A percentile compares a stretch with the other conserved stretches of the same genome.
Conservation (phyloP, 2,888 invertebrate genomes). For the Drosophila neotestacea region DNA sequence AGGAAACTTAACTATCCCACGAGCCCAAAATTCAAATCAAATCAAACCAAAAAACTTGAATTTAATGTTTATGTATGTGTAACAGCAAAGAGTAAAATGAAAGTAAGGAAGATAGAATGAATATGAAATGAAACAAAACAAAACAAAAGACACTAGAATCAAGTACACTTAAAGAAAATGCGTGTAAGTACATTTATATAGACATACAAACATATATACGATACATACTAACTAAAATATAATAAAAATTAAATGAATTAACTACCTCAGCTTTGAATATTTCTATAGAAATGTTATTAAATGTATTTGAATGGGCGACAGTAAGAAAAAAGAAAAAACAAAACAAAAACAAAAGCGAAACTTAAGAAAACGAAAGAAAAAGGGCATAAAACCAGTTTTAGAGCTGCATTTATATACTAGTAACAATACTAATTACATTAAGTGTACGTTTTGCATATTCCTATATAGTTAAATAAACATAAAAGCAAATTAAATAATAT, state of each 20-base stretch:
- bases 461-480: constrained; percentile 71
- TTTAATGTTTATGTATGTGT: constrained; percentile 28
- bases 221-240: constrained; percentile 41
- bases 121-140: constrained; percentile 18
- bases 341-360: constrained; percentile 30
- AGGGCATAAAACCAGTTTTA: constrained; percentile 60
- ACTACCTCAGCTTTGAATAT: constrained; percentile 83
- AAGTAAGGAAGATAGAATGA: constrained; percentile 15
- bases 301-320: constrained; percentile 65
- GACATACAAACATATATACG: constrained; percentile 31
- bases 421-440: constrained; percentile 63
- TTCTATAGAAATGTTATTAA: constrained; percentile 78
- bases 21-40: constrained; percentile 25
- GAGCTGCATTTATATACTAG: constrained; percentile 79
- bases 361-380: constrained; percentile 35
- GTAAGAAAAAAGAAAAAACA: constrained; percentile 37
- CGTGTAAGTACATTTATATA: constrained; percentile 46
- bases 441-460: constrained; percentile 79
- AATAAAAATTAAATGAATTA: constrained; percentile 66
- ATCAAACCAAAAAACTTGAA: constrained; percentile 18
- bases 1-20: constrained; percentile 24
- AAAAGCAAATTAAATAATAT: constrained; percentile 20
- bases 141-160: constrained; percentile 7
- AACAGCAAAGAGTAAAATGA: constrained; percentile 20
- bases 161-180: constrained; percentile 15